Percentiles rank a stretch among this genome's conserved stretches.
phyloP scores from a whole-genome alignment of 2,888 invertebrate genomes.

The Amitus sp. region DNA sequence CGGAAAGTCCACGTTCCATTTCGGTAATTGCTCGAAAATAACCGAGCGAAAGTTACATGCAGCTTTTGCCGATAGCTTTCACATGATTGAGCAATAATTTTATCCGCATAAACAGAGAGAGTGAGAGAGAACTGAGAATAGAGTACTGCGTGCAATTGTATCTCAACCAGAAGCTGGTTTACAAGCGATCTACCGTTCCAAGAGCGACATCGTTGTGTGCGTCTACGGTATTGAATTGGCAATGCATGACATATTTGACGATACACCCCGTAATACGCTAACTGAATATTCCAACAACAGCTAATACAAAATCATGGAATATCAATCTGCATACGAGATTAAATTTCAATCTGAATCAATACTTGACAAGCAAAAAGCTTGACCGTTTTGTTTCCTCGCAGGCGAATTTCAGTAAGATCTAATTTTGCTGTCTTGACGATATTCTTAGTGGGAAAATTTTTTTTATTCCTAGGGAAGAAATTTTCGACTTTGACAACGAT shows the following conservation, averaged over 20 bases:
- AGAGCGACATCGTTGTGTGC: neutral
- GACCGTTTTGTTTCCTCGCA: too few relatives aligned
- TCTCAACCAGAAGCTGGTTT: slow-evolving; percentile 8
- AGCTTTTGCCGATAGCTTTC: slow-evolving; percentile 1
- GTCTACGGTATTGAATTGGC: slow-evolving; percentile 1
- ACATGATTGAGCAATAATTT: slow-evolving; percentile 3
- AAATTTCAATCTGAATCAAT: neutral
- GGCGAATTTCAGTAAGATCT: too few relatives aligned
- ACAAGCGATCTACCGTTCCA: slow-evolving; percentile 1
- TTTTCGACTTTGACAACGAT: too few relatives aligned
- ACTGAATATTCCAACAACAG: neutral
- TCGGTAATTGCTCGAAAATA: slow-evolving; percentile 1
- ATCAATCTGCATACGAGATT: neutral
- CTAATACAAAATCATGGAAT: slow-evolving; percentile 6
- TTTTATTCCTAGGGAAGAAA: too few relatives aligned
- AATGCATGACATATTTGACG: slow-evolving; percentile 10
- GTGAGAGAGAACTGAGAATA: slow-evolving; percentile 1
- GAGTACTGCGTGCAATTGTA: neutral
- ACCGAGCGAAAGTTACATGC: neutral
- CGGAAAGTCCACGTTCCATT: neutral
- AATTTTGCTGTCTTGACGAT: too few relatives aligned
- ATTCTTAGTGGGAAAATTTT: too few relatives aligned
- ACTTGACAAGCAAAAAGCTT: too few relatives aligned
- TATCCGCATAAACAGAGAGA: neutral
- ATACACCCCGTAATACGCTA: neutral